Conservation (phyloP, 1,140 invertebrate species). For the Sarcophaga bullata region DNA sequence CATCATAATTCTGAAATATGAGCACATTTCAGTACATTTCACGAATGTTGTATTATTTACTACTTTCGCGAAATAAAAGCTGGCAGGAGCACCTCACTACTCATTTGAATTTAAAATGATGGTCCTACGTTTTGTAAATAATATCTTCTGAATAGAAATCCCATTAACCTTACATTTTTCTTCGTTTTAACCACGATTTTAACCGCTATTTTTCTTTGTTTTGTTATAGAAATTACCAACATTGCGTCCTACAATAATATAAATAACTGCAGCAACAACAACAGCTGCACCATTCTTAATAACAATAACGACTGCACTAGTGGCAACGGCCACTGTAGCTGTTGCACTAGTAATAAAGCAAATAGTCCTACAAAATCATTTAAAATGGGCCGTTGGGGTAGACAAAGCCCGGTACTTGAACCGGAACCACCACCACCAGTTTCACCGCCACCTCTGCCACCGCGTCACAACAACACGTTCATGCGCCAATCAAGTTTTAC, state of each 20-base stretch:
- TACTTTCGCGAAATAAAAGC: too few species aligned
- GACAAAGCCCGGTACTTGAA: slow-evolving; percentile 59
- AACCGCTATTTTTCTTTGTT: not conserved
- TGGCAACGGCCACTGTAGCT: too few species aligned
- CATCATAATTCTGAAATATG: too few species aligned
- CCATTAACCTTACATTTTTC: too few species aligned
- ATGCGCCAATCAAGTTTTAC: slow-evolving; percentile 76
- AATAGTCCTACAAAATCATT: not conserved
- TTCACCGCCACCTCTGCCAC: slow-evolving; percentile 60
- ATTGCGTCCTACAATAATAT: slow-evolving; percentile 21
- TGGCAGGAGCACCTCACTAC: too few species aligned
- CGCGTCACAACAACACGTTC: slow-evolving; percentile 64
- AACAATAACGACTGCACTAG: slow-evolving; percentile 36
- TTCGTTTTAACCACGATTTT: too few species aligned
- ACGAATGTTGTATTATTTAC: too few species aligned
- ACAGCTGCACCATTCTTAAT: not conserved
- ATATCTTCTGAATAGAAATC: too few species aligned
- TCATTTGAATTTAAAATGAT: not conserved
- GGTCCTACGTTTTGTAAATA: not conserved
- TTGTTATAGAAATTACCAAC: slow-evolving; percentile 13
- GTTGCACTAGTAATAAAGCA: not conserved
- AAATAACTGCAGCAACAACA: slow-evolving; percentile 16
- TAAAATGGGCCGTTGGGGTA: slow-evolving; percentile 62
- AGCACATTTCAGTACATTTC: too few species aligned
- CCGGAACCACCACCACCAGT: slow-evolving; percentile 55